phyloP scores from a whole-genome alignment of 2,888 invertebrate species.

The Acanthosepion pharaonis region DNA sequence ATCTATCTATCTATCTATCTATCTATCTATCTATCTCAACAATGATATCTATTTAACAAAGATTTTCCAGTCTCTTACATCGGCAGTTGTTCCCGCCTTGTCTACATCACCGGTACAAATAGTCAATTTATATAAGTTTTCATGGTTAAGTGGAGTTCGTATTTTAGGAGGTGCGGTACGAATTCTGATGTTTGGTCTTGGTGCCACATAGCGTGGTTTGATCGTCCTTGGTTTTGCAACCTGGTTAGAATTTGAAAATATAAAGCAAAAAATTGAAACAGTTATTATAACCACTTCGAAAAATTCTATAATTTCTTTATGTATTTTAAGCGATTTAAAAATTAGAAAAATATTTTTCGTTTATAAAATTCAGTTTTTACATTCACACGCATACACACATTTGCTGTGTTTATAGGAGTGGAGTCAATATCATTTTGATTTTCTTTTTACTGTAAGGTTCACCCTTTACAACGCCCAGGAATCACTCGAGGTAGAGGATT shows the following conservation, averaged over 20 bases:
- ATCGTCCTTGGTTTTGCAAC: not conserved
- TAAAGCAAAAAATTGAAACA: not conserved
- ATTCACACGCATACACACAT: too few species aligned
- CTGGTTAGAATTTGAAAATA: not conserved
- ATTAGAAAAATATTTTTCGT: too few species aligned
- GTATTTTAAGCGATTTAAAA: too few species aligned
- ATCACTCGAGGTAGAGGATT: too few species aligned
- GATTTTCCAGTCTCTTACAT: not conserved
- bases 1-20: too few species aligned
- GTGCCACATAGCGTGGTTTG: not conserved
- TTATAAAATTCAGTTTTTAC: too few species aligned
- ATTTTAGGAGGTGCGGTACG: not conserved
- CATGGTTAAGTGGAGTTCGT: constrained; percentile 49
- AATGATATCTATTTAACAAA: not conserved
- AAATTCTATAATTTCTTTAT: too few species aligned
- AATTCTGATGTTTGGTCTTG: not conserved
- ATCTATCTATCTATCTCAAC: too few species aligned
- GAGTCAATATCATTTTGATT: too few species aligned
- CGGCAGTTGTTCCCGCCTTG: constrained; percentile 59
- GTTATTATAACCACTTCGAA: not conserved
- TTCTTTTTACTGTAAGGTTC: too few species aligned
- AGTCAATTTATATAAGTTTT: constrained; percentile 65
- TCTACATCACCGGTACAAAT: constrained; percentile 63
- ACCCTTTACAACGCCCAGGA: too few species aligned
- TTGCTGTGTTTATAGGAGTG: too few species aligned